Evolutionary conservation across 1,140 invertebrate species (phyloP), one percentile per base, ranked within the genome.

Genomic region (Aphelinus atriplicis): DNA sequence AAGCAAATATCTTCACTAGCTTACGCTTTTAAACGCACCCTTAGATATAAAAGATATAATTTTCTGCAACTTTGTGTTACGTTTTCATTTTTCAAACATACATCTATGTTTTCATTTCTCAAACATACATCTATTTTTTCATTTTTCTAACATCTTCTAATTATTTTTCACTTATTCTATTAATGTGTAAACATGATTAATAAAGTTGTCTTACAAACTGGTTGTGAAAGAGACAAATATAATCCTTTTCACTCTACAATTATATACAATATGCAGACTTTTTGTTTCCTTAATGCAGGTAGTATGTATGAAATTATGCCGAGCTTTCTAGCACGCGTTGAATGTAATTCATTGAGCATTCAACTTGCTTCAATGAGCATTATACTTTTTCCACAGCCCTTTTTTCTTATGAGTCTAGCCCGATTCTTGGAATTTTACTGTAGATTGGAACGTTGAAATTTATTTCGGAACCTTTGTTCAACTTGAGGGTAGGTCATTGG

Each of bases 191-290:
- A 69, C 47, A 57, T 47, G 43, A 63, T 75, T 69, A 57, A 75
- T 55, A 75, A 69, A 64, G 7, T 42, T 46, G 10, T 10, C 55
- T 58, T 75, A 58, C 48, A 75, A 65, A 64, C 55, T 74, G 26
- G 63, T 55, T 50, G 42, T 74, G 58, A 69, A 75, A 64, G 46
- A 51, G 63, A 75, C 61, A 71, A 53, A 50, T 66, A 66, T 75
- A 3, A 71, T 9, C 60, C 61, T 70, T 66, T 72, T 50, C 63
- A 71, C 48, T 46, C 1, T 42, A 58, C 51, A 10, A 47, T 65
- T 70, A 58, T 71, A 65, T 75, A 75, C 67, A 75, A 69, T 56
- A 42, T 75, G 73, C 73, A 75, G 67, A 65, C 62, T 71, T 75
- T 71, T 53, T 64, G 73, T 69, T 69, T 75, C 60, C 65, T 75